phyloP scores from a whole-genome alignment of 2,888 invertebrate genomes.

The Cryptocheilus praepositus region DNA sequence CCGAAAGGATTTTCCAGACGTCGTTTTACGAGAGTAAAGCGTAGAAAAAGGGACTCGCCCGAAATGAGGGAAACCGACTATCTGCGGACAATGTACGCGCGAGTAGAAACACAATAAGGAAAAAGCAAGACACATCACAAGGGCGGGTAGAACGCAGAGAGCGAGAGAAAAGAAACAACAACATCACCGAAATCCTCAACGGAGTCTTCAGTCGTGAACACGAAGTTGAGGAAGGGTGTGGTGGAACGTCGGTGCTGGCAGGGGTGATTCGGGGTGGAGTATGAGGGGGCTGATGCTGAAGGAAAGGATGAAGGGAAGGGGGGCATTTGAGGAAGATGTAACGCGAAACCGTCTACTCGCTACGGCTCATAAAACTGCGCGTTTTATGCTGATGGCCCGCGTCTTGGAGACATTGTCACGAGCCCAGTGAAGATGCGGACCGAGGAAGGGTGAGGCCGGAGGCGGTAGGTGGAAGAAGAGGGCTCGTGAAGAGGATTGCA shows the following conservation, averaged over 20 bases:
- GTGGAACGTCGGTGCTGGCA: conserved; percentile 19
- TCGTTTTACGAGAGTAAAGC: conserved; percentile 3
- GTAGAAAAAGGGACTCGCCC: not conserved
- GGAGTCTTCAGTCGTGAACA: conserved; percentile 24
- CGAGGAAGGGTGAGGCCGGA: conserved; percentile 19
- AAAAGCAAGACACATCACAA: not conserved
- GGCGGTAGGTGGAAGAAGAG: conserved; percentile 14
- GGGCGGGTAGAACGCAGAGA: not conserved
- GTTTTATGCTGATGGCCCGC: conserved; percentile 72
- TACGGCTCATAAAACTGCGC: conserved; percentile 71
- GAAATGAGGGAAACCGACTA: conserved; percentile 1
- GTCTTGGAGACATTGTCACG: conserved; percentile 64
- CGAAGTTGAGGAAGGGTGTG: conserved; percentile 23
- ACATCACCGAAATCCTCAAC: conserved; percentile 36
- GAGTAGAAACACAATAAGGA: not conserved
- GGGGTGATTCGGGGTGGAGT: conserved; percentile 23
- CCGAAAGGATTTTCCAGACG: conserved; percentile 15
- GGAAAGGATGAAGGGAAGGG: conserved; percentile 21
- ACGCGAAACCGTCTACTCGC: conserved; percentile 66
- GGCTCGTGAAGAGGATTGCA: no score
- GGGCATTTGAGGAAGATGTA: conserved; percentile 67
- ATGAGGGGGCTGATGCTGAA: conserved; percentile 14
- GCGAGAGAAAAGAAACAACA: not conserved
- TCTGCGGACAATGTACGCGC: no score
- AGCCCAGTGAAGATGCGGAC: conserved; percentile 42